Conservation (phyloP, 2,888 invertebrate species). For the Lepidochrysops patricia region DNA sequence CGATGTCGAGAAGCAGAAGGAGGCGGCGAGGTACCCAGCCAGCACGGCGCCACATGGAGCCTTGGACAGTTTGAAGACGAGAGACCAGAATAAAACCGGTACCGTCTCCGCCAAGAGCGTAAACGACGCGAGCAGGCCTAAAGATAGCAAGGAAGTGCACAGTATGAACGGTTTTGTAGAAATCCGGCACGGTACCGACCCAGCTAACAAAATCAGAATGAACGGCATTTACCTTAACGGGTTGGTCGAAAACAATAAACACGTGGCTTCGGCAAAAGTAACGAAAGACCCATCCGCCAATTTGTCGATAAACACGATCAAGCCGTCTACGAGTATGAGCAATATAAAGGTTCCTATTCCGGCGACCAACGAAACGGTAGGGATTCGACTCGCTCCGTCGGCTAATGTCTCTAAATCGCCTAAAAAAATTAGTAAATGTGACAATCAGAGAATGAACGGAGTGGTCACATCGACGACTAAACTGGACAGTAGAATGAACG, state of each 20-base stretch:
- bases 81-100: constrained; percentile 42
- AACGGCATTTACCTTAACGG: constrained; percentile 42
- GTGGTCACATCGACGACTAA: constrained; percentile 63
- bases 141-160: constrained; percentile 42
- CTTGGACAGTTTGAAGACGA: constrained; percentile 36
- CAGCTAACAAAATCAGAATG: constrained; percentile 40
- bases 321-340: constrained; percentile 17
- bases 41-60: constrained; percentile 29
- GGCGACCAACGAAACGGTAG: constrained; percentile 37
- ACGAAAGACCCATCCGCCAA: constrained; percentile 55
- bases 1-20: constrained; percentile 54
- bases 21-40: constrained; percentile 28
- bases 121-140: constrained; percentile 42
- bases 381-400: constrained; percentile 44
- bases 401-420: constrained; percentile 38
- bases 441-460: constrained; percentile 45
- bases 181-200: constrained; percentile 42
- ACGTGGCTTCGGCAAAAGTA: constrained; percentile 30
- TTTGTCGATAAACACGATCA: constrained; percentile 34
- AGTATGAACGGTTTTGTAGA: constrained; percentile 59
- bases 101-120: constrained; percentile 38
- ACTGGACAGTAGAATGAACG: constrained; percentile 63
- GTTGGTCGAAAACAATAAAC: constrained; percentile 44
- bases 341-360: constrained; percentile 45
- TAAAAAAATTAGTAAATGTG: constrained; percentile 45